These are phyloP conservation scores for Perdita meconis DNA, from an alignment of 2,888 invertebrate species.

Conservation along the genomic window DNA sequence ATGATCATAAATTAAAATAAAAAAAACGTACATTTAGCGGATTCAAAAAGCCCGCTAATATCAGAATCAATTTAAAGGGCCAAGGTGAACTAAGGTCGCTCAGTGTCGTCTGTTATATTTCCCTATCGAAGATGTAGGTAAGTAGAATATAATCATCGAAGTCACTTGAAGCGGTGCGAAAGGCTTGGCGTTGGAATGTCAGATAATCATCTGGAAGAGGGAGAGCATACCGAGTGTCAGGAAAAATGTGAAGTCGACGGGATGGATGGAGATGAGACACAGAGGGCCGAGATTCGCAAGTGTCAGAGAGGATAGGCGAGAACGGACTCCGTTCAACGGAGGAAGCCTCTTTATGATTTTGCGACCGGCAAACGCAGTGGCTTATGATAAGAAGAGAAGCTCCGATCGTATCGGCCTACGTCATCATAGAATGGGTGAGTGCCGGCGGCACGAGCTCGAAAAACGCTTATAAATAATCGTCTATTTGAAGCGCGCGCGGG, in stretches of 20 bases:
- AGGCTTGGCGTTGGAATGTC: no score
- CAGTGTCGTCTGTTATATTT: no score
- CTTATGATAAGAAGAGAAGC: slow-evolving; percentile 58
- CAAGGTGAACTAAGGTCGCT: no score
- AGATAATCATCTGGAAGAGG: background rate
- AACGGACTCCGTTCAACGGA: slow-evolving; percentile 10
- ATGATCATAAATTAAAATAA: no score
- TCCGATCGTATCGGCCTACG: slow-evolving; percentile 45
- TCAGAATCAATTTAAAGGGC: no score
- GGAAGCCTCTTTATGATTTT: slow-evolving; percentile 29
- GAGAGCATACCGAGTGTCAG: background rate
- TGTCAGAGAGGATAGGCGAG: slow-evolving; percentile 40
- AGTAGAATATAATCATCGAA: no score
- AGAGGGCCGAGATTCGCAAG: slow-evolving; percentile 15
- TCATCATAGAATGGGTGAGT: slow-evolving; percentile 70
- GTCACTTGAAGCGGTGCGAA: no score
- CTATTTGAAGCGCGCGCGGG: slow-evolving; percentile 60
- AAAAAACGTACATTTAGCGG: no score
- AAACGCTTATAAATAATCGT: slow-evolving; percentile 35
- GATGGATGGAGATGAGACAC: no score
- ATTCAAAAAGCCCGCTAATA: no score
- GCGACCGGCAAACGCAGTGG: slow-evolving; percentile 30
- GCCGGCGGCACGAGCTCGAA: slow-evolving; percentile 8
- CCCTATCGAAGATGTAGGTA: no score
- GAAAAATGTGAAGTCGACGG: slow-evolving; percentile 38